These are phyloP conservation scores for Ptilodon capucinus DNA, from an alignment of 2,888 invertebrate genomes.

Conservation along the genomic window DNA sequence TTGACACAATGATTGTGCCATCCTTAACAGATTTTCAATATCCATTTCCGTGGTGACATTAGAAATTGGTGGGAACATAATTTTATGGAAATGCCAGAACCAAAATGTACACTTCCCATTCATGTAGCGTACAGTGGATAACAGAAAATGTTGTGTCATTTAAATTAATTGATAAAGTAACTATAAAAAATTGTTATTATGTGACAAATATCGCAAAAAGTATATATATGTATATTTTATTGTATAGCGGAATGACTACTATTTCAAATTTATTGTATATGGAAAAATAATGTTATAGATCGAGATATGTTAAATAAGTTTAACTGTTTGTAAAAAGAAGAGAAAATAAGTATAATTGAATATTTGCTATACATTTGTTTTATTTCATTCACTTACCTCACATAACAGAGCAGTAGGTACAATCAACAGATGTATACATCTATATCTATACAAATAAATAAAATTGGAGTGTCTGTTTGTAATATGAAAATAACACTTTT, in stretches of 20 bases:
- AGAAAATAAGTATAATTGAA: conserved; percentile 81
- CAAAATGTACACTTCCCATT: conserved; percentile 51
- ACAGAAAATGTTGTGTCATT: conserved; percentile 78
- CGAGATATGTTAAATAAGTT: conserved; percentile 79
- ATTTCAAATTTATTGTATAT: conserved; percentile 79
- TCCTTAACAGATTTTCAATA: conserved; percentile 45
- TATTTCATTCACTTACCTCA: conserved; percentile 42
- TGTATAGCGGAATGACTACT: conserved; percentile 79
- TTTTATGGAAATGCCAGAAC: conserved; percentile 29
- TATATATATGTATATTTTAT: conserved; percentile 76
- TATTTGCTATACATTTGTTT: conserved; percentile 75
- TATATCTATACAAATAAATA: too few relatives aligned
- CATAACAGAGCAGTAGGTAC: not conserved
- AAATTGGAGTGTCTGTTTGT: too few relatives aligned
- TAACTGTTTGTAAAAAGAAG: conserved; percentile 82
- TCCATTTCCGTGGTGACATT: conserved; percentile 14
- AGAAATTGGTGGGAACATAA: conserved; percentile 26
- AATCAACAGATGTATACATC: too few relatives aligned
- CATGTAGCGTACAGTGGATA: conserved; percentile 54
- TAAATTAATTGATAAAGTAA: conserved; percentile 69
- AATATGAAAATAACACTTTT: too few relatives aligned
- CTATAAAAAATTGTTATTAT: conserved; percentile 69
- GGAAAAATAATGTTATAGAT: conserved; percentile 75
- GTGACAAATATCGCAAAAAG: conserved; percentile 75
- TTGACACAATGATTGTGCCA: conserved; percentile 70